phyloP scores from a whole-genome alignment of 1,140 invertebrate species.

The Cepaea nemoralis region DNA sequence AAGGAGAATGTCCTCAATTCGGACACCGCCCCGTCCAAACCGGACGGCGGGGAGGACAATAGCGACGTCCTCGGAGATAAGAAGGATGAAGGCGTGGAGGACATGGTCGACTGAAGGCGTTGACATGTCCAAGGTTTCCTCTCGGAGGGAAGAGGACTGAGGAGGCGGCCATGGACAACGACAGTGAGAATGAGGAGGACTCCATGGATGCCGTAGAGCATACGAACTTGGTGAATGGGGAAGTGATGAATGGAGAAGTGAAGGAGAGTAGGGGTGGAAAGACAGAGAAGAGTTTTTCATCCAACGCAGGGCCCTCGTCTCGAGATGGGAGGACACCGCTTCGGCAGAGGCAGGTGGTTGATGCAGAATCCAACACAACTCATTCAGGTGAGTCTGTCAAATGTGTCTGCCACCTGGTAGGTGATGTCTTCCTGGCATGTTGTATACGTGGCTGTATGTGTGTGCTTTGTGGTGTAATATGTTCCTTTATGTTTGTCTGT shows the following conservation, averaged over 20 bases:
- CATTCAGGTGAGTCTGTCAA: constrained; percentile 57
- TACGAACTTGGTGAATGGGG: background rate
- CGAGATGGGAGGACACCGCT: constrained; percentile 50
- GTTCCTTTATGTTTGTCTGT: too few species aligned
- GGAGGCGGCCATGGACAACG: background rate
- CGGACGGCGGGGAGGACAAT: constrained; percentile 45
- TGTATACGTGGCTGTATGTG: too few species aligned
- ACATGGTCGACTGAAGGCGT: constrained; percentile 51
- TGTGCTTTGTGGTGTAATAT: too few species aligned
- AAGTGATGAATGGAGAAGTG: background rate
- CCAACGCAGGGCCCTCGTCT: background rate
- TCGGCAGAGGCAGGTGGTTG: constrained; percentile 59
- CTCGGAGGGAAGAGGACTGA: constrained; percentile 2
- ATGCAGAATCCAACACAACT: constrained; percentile 67
- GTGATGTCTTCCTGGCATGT: too few species aligned
- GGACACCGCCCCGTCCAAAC: constrained; percentile 52
- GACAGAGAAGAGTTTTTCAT: constrained; percentile 22
- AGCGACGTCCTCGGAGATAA: constrained; percentile 56
- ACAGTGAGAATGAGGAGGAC: constrained; percentile 29
- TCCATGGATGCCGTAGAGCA: constrained; percentile 3
- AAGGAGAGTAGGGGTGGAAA: background rate
- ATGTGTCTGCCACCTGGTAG: too few species aligned
- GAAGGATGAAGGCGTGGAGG: constrained; percentile 33
- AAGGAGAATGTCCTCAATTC: constrained; percentile 59
- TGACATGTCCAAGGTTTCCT: constrained; percentile 42